phyloP scores from a whole-genome alignment of 2,888 invertebrate genomes.

The Agrochola litura region DNA sequence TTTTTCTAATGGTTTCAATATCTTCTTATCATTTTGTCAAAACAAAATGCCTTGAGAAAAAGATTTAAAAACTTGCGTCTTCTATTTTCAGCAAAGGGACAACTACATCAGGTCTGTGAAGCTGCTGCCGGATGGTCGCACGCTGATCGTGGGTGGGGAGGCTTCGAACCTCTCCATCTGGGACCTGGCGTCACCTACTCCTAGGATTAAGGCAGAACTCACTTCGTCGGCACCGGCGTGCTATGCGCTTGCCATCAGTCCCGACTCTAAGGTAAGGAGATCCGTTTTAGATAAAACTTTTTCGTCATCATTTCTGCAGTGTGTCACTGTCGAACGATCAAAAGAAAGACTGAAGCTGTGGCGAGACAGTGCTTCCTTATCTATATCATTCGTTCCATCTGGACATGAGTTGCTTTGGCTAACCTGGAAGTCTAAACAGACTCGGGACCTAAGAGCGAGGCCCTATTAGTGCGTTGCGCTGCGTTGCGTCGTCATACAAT shows the following conservation, averaged over 20 bases:
- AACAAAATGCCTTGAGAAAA: slow-evolving; percentile 11
- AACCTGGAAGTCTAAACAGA: too few species aligned
- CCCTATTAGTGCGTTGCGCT: too few species aligned
- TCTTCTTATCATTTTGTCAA: slow-evolving; percentile 21
- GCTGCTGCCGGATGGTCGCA: slow-evolving; percentile 97
- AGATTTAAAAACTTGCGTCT: slow-evolving; percentile 23
- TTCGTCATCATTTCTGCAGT: too few species aligned
- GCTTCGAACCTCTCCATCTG: slow-evolving; percentile 98
- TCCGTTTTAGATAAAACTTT: too few species aligned
- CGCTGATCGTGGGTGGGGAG: slow-evolving; percentile 98
- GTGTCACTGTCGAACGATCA: too few species aligned
- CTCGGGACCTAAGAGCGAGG: too few species aligned
- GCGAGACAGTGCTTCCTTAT: too few species aligned
- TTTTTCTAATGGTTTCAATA: slow-evolving; percentile 9
- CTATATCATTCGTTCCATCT: too few species aligned
- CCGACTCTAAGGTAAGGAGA: slow-evolving; percentile 94
- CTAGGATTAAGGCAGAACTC: slow-evolving; percentile 97
- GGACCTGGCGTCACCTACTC: slow-evolving; percentile 98
- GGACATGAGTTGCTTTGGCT: too few species aligned
- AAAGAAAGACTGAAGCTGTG: too few species aligned
- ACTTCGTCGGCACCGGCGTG: slow-evolving; percentile 98
- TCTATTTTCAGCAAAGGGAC: slow-evolving; percentile 93
- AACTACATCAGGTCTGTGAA: slow-evolving; percentile 99
- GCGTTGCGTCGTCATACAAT: too few species aligned
- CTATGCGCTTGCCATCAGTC: slow-evolving; percentile 98